phyloP scores from a whole-genome alignment of 2,113 vertebrate species.

The Dolichotis patagonum region DNA sequence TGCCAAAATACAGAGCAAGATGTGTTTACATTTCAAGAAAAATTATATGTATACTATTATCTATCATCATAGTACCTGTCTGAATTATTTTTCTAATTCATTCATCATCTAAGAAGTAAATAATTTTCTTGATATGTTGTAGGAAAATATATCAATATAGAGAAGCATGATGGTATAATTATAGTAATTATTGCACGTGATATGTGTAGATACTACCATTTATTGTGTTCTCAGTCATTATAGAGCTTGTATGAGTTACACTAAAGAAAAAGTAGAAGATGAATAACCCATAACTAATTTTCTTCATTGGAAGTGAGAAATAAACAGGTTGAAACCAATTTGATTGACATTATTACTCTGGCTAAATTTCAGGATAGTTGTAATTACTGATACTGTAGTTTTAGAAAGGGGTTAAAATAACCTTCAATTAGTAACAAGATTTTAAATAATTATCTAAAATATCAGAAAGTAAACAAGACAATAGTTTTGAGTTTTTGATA shows the following conservation, averaged over 20 bases:
- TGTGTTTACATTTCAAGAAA: slow-evolving; percentile 22
- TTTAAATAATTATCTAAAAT: background rate
- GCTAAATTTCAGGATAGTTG: background rate
- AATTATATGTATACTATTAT: slow-evolving; percentile 55
- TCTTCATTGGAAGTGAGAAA: background rate
- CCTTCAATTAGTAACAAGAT: background rate
- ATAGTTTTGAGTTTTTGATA: background rate
- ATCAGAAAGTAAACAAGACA: background rate
- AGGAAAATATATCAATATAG: slow-evolving; percentile 58
- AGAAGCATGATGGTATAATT: slow-evolving; percentile 59
- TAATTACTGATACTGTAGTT: background rate
- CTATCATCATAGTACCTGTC: slow-evolving; percentile 33
- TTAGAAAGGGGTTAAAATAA: slow-evolving; percentile 25
- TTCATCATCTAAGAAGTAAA: slow-evolving; percentile 55
- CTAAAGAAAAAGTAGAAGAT: background rate
- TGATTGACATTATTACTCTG: background rate
- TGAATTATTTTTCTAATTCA: slow-evolving; percentile 46
- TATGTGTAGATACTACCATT: background rate
- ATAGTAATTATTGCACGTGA: slow-evolving; percentile 38
- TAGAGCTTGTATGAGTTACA: slow-evolving; percentile 18
- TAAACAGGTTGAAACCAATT: background rate
- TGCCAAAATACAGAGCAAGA: background rate
- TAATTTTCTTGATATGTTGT: slow-evolving; percentile 57
- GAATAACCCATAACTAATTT: background rate
- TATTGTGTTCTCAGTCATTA: slow-evolving; percentile 62